Evolutionary conservation across 2,113 vertebrate species (phyloP), one percentile per base, ranked within the genome.

Genomic region (Loxodonta africana): DNA sequence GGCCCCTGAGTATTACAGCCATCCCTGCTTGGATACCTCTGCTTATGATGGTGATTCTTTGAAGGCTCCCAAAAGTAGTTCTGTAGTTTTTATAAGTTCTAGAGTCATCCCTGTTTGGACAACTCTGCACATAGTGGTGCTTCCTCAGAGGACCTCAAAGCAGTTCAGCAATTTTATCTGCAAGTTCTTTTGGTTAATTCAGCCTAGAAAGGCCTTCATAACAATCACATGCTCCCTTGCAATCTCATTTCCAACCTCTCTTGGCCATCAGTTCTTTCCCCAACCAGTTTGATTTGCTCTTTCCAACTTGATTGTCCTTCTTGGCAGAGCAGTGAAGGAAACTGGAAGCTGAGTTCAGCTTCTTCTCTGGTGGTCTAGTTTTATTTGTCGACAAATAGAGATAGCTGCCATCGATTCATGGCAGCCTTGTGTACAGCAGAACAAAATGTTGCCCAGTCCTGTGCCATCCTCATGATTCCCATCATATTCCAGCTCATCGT

Each of bases 81-180:
- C 1, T 37, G 37, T 46, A 14, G 1, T 57, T 80, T 84, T 25
- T 87, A 14, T 46, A 80, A 76, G 10, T 88, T 74, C 71, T 51
- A n/a, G 25, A 37, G 8, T 84, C 67, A 18, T 7, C 28, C 60
- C 76, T 77, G 23, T 53, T 53, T 11, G 23, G 37, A 53, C n/a
- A 48, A 1, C 15, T 65, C n/a, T 73, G 14, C 12, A 33, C 37
- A 5, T 26, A 6, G 17, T 0, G 1, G 1, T 30, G 4, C 80
- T 86, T 92, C 78, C 30, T 84, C 11, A 23, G 33, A 81, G 25
- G 28, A 12, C 6, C 6, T 78, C 33, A 18, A 1, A 84, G 86
- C 11, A 60, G 33, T 41, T 80, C 60, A 80, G 0, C 23, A 28
- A 33, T 83, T 88, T 67, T 69, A 23, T 7, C 63, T 88, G 10